Percentiles rank a stretch among this genome's conserved stretches.
These are phyloP conservation scores for Sipha flava DNA, from an alignment of 1,140 invertebrate species.

Conservation along the genomic window DNA sequence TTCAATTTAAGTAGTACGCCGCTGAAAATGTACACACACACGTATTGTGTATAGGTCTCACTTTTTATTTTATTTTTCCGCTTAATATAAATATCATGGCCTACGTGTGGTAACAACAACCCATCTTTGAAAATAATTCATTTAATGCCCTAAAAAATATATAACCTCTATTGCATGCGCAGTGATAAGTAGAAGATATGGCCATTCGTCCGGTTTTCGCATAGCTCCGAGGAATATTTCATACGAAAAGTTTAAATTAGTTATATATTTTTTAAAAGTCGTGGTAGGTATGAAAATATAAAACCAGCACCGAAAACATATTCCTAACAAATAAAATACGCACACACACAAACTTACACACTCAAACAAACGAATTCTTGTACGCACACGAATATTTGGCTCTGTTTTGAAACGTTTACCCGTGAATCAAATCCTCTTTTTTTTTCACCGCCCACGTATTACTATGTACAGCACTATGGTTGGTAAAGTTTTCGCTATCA, in stretches of 20 bases:
- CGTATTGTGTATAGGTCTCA: background rate
- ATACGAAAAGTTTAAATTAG: background rate
- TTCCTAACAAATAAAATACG: background rate
- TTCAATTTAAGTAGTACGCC: background rate
- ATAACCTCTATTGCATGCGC: background rate
- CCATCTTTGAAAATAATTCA: background rate
- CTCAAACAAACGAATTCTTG: background rate
- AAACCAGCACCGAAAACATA: background rate
- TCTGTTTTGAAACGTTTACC: background rate
- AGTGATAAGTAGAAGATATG: background rate
- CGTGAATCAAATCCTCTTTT: background rate
- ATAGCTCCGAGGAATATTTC: background rate
- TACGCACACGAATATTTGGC: background rate
- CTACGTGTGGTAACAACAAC: background rate
- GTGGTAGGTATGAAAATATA: background rate
- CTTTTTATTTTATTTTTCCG: background rate
- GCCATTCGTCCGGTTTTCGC: background rate
- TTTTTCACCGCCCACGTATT: background rate
- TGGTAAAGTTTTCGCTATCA: slow-evolving; percentile 14
- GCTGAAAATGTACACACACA: background rate
- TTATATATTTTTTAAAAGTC: background rate
- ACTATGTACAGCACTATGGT: background rate
- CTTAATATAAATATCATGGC: background rate
- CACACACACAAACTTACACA: background rate
- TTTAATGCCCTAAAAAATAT: background rate